phyloP scores from a whole-genome alignment of 2,113 vertebrate genomes.

The Myotis yumanensis region DNA sequence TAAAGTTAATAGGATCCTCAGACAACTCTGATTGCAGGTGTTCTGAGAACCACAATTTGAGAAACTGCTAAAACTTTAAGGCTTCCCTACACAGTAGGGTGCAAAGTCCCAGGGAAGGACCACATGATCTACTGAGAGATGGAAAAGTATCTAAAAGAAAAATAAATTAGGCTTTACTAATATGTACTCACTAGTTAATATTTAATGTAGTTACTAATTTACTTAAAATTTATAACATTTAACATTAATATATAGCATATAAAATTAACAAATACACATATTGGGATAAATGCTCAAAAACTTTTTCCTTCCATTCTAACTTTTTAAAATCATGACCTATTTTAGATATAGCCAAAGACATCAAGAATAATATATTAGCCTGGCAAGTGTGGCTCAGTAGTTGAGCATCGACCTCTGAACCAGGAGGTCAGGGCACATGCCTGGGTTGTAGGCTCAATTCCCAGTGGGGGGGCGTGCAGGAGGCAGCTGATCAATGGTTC shows the following conservation, averaged over 20 bases:
- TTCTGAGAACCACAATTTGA: constrained; percentile 21
- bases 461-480: too few relatives aligned
- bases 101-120: not conserved
- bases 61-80: not conserved
- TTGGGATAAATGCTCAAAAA: not conserved
- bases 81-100: not conserved
- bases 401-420: too few relatives aligned
- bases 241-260: not conserved
- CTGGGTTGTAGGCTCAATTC: too few relatives aligned
- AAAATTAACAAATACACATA: not conserved
- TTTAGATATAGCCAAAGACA: constrained; percentile 1
- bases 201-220: not conserved
- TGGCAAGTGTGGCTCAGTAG: not conserved
- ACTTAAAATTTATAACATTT: not conserved
- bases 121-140: not conserved
- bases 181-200: not conserved
- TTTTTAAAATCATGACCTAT: not conserved
- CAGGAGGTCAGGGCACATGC: too few relatives aligned
- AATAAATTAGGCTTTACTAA: not conserved
- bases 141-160: not conserved
- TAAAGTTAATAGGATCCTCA: not conserved
- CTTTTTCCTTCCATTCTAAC: not conserved
- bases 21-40: not conserved
- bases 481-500: too few relatives aligned
- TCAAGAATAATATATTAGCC: not conserved